Percentiles rank a stretch among this genome's conserved stretches.
Conservation (phyloP, 53 echinoderm and acorn worm genomes). For the Henricia sp. region DNA sequence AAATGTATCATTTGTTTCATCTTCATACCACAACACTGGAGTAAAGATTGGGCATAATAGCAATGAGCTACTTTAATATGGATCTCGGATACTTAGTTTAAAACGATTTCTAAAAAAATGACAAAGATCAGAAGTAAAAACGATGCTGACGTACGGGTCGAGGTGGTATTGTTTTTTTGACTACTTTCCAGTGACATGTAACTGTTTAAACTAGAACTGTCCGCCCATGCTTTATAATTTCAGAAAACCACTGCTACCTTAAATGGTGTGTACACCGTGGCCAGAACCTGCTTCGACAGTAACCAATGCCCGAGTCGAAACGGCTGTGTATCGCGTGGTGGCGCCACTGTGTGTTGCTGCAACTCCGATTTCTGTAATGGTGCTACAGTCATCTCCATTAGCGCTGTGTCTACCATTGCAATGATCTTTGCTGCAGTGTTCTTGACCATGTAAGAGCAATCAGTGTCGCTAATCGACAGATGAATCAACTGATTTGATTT, state of each 20-base stretch:
- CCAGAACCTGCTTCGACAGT: neutral
- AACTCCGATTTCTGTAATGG: slow-evolving; percentile 22
- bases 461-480: neutral
- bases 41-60: too few relatives aligned
- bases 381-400: neutral
- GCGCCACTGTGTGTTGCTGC: slow-evolving; percentile 18
- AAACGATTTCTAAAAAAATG: too few relatives aligned
- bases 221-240: neutral
- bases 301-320: neutral
- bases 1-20: too few relatives aligned
- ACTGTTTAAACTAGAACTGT: neutral
- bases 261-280: neutral
- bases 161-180: neutral
- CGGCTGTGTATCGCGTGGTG: neutral
- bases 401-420: neutral
- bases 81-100: too few relatives aligned
- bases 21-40: too few relatives aligned
- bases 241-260: neutral
- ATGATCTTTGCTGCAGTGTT: neutral
- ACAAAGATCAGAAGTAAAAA: neutral
- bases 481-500: too few relatives aligned
- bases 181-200: neutral
- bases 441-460: neutral
- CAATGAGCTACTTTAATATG: too few relatives aligned
- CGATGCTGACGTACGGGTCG: neutral